Percentiles rank a stretch among this genome's conserved stretches.
Evolutionary conservation across 2,113 vertebrate species (phyloP).

Genomic region (Pleuronectes platessa): DNA sequence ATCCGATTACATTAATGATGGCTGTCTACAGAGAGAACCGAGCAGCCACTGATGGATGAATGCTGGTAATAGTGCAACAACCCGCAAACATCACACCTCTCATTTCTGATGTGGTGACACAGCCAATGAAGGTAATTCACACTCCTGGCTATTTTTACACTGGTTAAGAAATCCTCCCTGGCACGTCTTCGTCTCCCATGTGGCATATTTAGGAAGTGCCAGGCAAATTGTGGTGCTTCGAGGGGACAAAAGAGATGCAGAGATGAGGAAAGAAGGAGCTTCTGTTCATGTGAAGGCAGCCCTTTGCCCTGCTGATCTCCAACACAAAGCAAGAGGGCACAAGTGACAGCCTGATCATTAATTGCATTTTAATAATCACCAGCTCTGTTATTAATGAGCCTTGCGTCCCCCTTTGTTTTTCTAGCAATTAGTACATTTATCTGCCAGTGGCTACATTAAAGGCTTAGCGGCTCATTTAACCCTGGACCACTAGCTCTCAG

Average conservation of each 20-base stretch:
- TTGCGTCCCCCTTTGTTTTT: constrained; percentile 25
- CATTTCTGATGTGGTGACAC: constrained; percentile 30
- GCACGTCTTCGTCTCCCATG: constrained; percentile 7
- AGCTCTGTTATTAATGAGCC: constrained; percentile 50
- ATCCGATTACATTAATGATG: constrained; percentile 72
- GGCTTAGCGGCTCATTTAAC: constrained; percentile 56
- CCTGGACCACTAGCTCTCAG: not conserved
- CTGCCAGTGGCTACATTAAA: constrained; percentile 35
- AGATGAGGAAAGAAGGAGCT: constrained; percentile 15
- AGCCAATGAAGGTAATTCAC: constrained; percentile 49
- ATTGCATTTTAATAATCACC: constrained; percentile 63
- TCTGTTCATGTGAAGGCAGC: constrained; percentile 25
- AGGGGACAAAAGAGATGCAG: not conserved
- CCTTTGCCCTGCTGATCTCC: constrained; percentile 31
- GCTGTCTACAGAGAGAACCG: constrained; percentile 62
- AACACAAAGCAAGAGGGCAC: constrained; percentile 40
- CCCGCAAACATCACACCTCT: constrained; percentile 59
- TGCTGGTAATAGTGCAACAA: constrained; percentile 52
- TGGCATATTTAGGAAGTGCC: not conserved
- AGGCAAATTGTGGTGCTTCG: not conserved
- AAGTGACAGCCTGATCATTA: constrained; percentile 45
- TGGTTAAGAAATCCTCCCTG: constrained; percentile 9
- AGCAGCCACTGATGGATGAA: constrained; percentile 58
- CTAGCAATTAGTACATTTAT: constrained; percentile 12
- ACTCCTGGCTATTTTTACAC: constrained; percentile 27